Percentiles rank a stretch among this genome's conserved stretches.
Conservation (phyloP, 2,888 invertebrate species). For the Conistra vaccinii region DNA sequence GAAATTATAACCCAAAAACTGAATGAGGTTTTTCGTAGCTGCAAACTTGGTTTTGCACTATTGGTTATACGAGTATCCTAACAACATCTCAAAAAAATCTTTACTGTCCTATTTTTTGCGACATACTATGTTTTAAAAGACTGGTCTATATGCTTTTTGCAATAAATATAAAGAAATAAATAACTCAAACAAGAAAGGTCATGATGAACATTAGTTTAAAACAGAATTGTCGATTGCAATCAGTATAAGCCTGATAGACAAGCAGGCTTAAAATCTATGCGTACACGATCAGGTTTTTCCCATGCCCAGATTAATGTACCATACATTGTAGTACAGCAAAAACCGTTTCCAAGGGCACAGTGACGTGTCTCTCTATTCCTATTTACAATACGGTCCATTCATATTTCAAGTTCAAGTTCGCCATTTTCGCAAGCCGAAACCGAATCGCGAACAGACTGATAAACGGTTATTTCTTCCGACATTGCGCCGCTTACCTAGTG, state of each 20-base stretch:
- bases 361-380: not conserved
- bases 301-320: not conserved
- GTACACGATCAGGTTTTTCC: conserved; percentile 13
- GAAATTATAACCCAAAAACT: no score
- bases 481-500: conserved; percentile 58
- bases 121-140: no score
- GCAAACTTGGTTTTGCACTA: no score
- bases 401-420: conserved; percentile 55
- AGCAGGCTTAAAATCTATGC: not conserved
- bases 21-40: no score
- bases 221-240: not conserved
- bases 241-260: not conserved
- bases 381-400: conserved; percentile 45
- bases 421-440: conserved; percentile 55
- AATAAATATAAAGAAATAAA: not conserved
- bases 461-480: conserved; percentile 71
- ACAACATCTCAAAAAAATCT: no score
- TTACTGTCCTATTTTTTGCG: no score
- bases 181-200: not conserved
- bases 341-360: conserved; percentile 4
- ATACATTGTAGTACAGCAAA: conserved; percentile 8
- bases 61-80: no score
- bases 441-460: conserved; percentile 61
- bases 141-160: not conserved
- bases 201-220: not conserved